Conservation (phyloP, 2,888 invertebrate species). For the Drosophila eohydei region DNA sequence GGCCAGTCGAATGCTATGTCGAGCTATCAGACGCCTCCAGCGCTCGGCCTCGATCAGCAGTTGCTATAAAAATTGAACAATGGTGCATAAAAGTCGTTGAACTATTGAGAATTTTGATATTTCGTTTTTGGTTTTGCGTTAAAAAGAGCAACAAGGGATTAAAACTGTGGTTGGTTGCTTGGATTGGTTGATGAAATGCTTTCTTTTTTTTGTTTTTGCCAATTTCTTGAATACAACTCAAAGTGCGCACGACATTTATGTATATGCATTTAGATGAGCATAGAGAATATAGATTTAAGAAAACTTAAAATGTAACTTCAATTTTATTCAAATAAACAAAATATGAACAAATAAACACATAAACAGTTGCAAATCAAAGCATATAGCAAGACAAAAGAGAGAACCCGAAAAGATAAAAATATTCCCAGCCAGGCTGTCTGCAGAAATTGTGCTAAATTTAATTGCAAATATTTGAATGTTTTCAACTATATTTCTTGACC, state of each 20-base stretch:
- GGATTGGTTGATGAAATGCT: slow-evolving; percentile 24
- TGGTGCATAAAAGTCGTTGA: slow-evolving; percentile 68
- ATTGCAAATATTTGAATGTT: slow-evolving; percentile 28
- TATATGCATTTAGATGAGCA: background rate
- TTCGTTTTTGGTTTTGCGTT: slow-evolving; percentile 66
- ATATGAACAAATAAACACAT: slow-evolving; percentile 32
- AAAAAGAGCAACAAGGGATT: slow-evolving; percentile 58
- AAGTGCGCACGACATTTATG: slow-evolving; percentile 59
- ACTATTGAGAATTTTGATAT: slow-evolving; percentile 28
- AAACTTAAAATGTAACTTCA: slow-evolving; percentile 41
- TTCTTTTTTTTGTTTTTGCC: slow-evolving; percentile 34
- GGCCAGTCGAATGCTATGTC: slow-evolving; percentile 80
- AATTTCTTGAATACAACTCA: slow-evolving; percentile 52
- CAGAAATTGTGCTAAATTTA: slow-evolving; percentile 45
- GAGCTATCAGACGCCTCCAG: slow-evolving; percentile 83
- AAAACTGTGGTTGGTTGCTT: slow-evolving; percentile 31
- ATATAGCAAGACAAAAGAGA: slow-evolving; percentile 30
- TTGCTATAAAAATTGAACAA: slow-evolving; percentile 76
- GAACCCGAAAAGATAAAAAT: slow-evolving; percentile 22
- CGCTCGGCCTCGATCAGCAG: slow-evolving; percentile 82
- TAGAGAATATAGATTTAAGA: slow-evolving; percentile 28
- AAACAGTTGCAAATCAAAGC: slow-evolving; percentile 31
- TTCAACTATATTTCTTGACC: background rate
- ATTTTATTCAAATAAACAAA: slow-evolving; percentile 56
- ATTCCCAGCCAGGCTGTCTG: slow-evolving; percentile 35